These are phyloP conservation scores for Oplegnathus fasciatus DNA, from an alignment of 2,113 vertebrate species.

Conservation along the genomic window DNA sequence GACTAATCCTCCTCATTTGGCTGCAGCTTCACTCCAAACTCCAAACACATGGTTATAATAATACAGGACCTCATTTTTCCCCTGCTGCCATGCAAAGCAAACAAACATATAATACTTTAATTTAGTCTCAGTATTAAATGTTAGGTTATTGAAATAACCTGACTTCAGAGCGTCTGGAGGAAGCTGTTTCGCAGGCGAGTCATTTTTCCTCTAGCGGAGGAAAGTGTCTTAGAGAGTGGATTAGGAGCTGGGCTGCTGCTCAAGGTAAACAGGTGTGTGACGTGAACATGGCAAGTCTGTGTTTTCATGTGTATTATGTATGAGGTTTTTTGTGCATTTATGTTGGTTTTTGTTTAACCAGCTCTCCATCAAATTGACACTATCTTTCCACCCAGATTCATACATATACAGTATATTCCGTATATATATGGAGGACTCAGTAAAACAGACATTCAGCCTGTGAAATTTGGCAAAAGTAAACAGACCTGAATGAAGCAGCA, in stretches of 20 bases:
- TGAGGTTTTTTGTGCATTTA: neutral
- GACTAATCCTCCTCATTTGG: slow-evolving; percentile 37
- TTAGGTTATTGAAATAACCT: slow-evolving; percentile 38
- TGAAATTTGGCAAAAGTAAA: slow-evolving; percentile 15
- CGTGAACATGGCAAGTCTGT: neutral
- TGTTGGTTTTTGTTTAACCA: neutral
- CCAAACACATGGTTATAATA: slow-evolving; percentile 53
- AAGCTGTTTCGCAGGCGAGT: slow-evolving; percentile 1
- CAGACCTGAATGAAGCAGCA: neutral
- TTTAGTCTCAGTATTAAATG: slow-evolving; percentile 38
- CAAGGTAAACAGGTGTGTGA: slow-evolving; percentile 43
- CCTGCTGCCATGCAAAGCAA: slow-evolving; percentile 41
- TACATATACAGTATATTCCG: neutral
- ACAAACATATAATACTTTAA: slow-evolving; percentile 57
- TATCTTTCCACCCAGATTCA: neutral
- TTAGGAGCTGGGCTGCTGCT: neutral
- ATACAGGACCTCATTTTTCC: slow-evolving; percentile 2
- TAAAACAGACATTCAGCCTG: neutral
- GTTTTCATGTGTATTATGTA: neutral
- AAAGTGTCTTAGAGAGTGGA: neutral
- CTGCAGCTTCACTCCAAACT: slow-evolving; percentile 22
- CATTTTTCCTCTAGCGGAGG: slow-evolving; percentile 13
- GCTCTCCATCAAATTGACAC: neutral
- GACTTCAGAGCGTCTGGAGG: slow-evolving; percentile 15
- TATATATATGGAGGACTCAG: neutral